phyloP scores from a whole-genome alignment of 2,888 invertebrate species.

The Kuschelorhynchus macadamiae region DNA sequence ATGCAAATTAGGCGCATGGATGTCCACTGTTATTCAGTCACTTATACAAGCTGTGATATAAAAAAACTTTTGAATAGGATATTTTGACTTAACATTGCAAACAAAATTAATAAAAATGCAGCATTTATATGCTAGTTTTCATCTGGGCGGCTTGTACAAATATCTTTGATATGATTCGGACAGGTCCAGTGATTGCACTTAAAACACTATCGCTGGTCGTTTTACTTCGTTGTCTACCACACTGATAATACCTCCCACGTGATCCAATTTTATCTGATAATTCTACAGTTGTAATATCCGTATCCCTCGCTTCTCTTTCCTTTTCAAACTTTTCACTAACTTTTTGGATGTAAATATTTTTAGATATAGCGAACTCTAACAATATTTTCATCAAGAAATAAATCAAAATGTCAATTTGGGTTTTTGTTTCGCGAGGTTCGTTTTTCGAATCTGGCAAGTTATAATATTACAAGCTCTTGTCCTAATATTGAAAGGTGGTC shows the following conservation, averaged over 20 bases:
- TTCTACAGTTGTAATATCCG: slow-evolving; percentile 9
- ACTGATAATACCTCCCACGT: neutral
- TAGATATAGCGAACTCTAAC: neutral
- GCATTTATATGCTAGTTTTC: too few species aligned
- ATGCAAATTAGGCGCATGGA: too few species aligned
- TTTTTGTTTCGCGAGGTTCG: slow-evolving; percentile 20
- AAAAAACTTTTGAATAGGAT: too few species aligned
- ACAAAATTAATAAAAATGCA: too few species aligned
- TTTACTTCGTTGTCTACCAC: neutral
- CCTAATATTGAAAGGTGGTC: slow-evolving; percentile 3
- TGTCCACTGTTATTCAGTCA: too few species aligned
- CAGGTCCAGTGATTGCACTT: too few species aligned
- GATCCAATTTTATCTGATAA: neutral
- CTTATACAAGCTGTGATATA: too few species aligned
- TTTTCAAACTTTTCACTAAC: slow-evolving; percentile 22
- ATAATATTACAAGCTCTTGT: slow-evolving; percentile 14
- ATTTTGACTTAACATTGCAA: too few species aligned
- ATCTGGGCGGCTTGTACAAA: too few species aligned
- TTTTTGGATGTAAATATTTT: slow-evolving; percentile 32
- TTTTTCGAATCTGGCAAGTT: slow-evolving; percentile 13
- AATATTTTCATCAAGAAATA: slow-evolving; percentile 3
- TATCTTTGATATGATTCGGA: too few species aligned
- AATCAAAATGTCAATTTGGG: slow-evolving; percentile 5
- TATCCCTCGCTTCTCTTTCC: slow-evolving; percentile 28
- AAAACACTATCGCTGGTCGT: too few species aligned